Base-by-base conservation (phyloP, 1,140 invertebrate genomes). In the Oncopodura yosiiana region DNA sequence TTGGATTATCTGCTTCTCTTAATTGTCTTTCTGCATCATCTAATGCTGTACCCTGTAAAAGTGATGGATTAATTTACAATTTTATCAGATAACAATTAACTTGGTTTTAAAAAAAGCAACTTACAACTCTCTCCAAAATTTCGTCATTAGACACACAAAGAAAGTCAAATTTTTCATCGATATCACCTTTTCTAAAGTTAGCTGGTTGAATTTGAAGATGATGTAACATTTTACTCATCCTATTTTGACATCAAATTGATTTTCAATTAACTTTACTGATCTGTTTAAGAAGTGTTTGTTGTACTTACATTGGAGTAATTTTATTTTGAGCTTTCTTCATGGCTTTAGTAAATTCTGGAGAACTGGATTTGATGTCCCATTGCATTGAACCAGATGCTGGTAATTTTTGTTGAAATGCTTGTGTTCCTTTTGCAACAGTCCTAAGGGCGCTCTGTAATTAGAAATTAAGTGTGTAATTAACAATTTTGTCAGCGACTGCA, bases 121-220 rank as follows among this genome's bases (percentile, higher is more conserved):
- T 78, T 66, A 84, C 84, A 30, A 86, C 80, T 68, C 79, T 75
- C 66, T 91, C 87, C n/a, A 88, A 69, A n/a, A 89, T 74, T 24
- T 77, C 73, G 69, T 90, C 86, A 72, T 88, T 89, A 11, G 78
- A 77, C 65, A 87, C 84, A 26, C 80, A 70, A 9, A 89, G 61
- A 36, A 84, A 69, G 61, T 88, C 85, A 65, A 83, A 80, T 65
- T 81, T 82, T 57, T 87, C 83, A 42, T 86, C 81, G 2, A 76
- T 49, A 56, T 79, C 77, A 32, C 76, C 66, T 50, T 69, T 68
- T 61, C 64, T 68, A 12, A 87, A 75, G 37, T 78, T 82, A 1
- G 74, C 75, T 32, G 75, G 72, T 32, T 51, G 32, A 2, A 83
- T 69, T 59, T 77, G 77, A 53, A 80, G 74, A 56, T 73, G 70